Conservation (phyloP, 2,113 vertebrate species). For the Melanotaenia duboulayi region DNA sequence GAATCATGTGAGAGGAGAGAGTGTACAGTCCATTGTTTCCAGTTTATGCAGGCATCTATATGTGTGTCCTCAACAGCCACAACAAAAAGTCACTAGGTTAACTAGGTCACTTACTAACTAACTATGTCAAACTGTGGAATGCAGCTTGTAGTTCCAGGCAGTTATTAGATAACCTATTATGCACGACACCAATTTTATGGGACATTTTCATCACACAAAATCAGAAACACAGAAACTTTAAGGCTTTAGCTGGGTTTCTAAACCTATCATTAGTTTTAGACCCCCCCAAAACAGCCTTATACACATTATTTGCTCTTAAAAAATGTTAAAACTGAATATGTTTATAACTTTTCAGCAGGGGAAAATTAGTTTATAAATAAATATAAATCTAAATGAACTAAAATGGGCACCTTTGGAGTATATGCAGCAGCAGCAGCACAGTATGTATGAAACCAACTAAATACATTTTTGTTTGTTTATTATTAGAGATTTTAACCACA, state of each 20-base stretch:
- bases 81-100: conserved; percentile 42
- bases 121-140: conserved; percentile 38
- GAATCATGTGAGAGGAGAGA: conserved; percentile 28
- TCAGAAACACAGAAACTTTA: no score
- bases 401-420: no score
- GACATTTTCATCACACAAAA: neutral
- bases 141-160: neutral
- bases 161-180: conserved; percentile 2
- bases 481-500: no score
- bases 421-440: neutral
- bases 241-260: no score
- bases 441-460: neutral
- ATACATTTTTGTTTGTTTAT: no score
- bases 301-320: no score
- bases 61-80: conserved; percentile 9
- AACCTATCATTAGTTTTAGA: no score
- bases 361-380: no score
- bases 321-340: no score
- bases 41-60: conserved; percentile 16
- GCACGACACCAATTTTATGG: conserved; percentile 9
- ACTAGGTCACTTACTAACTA: conserved; percentile 12
- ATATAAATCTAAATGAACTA: no score
- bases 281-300: no score
- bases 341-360: no score
- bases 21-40: conserved; percentile 18